Conservation (phyloP, 2,113 vertebrate species). For the human (Homo sapiens) region GRCh38 chr17:37216501-37217000, state of each 20-base stretch:
- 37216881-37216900: background rate
- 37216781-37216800: background rate
- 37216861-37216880: slow-evolving; percentile 11
- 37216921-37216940: slow-evolving; percentile 43
- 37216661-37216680: background rate
- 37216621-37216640: slow-evolving; percentile 28
- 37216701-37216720: background rate
- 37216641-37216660: slow-evolving; percentile 33
- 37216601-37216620: background rate
- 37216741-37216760: slow-evolving; percentile 5
- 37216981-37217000: too few relatives aligned
- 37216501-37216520: slow-evolving; percentile 19
- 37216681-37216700: background rate
- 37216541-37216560: background rate
- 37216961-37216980: too few relatives aligned
- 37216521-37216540: background rate
- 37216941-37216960: too few relatives aligned
- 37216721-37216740: background rate
- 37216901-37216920: background rate
- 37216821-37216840: slow-evolving; percentile 29
- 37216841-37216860: slow-evolving; percentile 31
- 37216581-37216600: slow-evolving; percentile 24
- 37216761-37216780: slow-evolving; percentile 41
- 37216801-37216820: background rate
- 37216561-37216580: background rate